Evolutionary conservation across 2,888 invertebrate species (phyloP).

Genomic region (Ctena decussata): DNA sequence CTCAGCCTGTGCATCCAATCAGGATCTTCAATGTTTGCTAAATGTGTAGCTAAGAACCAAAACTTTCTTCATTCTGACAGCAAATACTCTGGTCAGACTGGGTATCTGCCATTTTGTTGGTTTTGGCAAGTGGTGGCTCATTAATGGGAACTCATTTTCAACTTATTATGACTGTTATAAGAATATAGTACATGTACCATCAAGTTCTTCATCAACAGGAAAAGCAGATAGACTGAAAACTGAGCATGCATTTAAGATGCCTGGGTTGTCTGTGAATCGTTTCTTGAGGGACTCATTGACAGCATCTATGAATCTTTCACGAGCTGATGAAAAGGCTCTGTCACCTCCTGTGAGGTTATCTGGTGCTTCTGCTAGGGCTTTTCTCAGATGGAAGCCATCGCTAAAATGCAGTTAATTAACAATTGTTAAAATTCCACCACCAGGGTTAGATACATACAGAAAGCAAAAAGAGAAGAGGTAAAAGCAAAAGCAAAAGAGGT

Average conservation of each 20-base stretch:
- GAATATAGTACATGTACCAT: background rate
- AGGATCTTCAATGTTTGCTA: too few species aligned
- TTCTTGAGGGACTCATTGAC: too few species aligned
- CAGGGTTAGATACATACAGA: too few species aligned
- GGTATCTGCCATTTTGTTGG: too few species aligned
- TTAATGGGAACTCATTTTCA: conserved; percentile 4
- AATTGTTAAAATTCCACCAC: background rate
- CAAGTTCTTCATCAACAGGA: background rate
- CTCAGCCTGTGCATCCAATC: too few species aligned
- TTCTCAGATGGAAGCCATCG: background rate
- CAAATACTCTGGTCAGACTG: too few species aligned
- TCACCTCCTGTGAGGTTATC: background rate
- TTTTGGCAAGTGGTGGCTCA: conserved; percentile 15
- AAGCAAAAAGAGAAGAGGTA: too few species aligned
- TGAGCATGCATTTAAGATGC: background rate
- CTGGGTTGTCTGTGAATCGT: conserved; percentile 6
- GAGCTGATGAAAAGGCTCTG: conserved; percentile 1
- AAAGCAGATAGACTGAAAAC: background rate
- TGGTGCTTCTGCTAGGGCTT: background rate
- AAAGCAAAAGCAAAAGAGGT: too few species aligned
- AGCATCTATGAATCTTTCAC: background rate
- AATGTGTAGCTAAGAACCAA: too few species aligned
- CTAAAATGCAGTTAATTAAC: background rate
- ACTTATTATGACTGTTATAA: background rate
- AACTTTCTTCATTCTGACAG: too few species aligned